A percentile compares a stretch with the other conserved stretches of the same genome.
phyloP scores from a whole-genome alignment of 1,140 invertebrate species.

The Psix sp. region DNA sequence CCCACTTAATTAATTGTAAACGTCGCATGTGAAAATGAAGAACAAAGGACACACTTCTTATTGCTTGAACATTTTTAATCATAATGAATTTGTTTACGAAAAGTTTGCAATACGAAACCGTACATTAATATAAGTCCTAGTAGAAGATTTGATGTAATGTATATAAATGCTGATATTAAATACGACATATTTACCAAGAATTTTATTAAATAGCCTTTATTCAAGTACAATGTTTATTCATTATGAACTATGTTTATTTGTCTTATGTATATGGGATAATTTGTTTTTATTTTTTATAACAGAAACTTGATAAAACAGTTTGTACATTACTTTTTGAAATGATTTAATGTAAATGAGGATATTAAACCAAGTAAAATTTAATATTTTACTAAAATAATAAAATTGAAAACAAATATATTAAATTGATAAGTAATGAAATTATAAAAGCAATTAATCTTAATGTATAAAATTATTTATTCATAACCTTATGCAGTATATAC shows the following conservation, averaged over 20 bases:
- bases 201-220: not conserved
- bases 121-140: conserved; percentile 39
- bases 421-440: no score
- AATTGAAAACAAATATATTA: no score
- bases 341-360: no score
- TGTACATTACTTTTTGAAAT: no score
- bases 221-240: not conserved
- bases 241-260: no score
- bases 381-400: no score
- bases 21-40: conserved; percentile 24
- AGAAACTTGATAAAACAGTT: no score
- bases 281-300: no score
- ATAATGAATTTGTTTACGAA: conserved; percentile 19
- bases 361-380: no score
- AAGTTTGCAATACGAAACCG: conserved; percentile 38
- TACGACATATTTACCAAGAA: conserved; percentile 40
- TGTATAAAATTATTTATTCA: conserved; percentile 1
- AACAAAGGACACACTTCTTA: conserved; percentile 9
- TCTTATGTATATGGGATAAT: no score
- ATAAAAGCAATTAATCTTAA: conserved; percentile 1
- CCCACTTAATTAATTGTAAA: conserved; percentile 37
- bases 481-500: conserved; percentile 10
- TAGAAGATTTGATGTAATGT: conserved; percentile 57
- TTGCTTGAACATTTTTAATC: conserved; percentile 24
- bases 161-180: conserved; percentile 58